A percentile compares a stretch with the other conserved stretches of the same genome.
Evolutionary conservation across 2,797 vertebrate species (phyloP).

Genomic region (Cottoperca gobio): DNA sequence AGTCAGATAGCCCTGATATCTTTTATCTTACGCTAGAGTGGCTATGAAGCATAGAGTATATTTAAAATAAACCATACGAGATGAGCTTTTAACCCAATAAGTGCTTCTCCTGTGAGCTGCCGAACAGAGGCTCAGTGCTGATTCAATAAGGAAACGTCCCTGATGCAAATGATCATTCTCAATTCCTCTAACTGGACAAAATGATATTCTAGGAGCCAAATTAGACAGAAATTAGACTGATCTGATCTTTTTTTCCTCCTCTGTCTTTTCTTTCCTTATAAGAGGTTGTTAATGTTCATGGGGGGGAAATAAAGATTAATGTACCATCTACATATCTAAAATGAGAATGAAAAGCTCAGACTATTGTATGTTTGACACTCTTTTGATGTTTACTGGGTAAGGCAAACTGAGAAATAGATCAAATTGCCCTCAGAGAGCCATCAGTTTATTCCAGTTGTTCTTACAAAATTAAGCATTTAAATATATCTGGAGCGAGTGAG

Average conservation of each 20-base stretch:
- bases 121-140: slow-evolving; percentile 86
- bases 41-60: slow-evolving; percentile 86
- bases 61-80: slow-evolving; percentile 88
- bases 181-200: slow-evolving; percentile 90
- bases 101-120: slow-evolving; percentile 87
- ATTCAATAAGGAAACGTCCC: slow-evolving; percentile 91
- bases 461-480: slow-evolving; percentile 72
- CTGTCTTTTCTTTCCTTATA: slow-evolving; percentile 69
- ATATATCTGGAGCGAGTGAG: slow-evolving; percentile 62
- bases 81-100: slow-evolving; percentile 92
- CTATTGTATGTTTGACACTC: slow-evolving; percentile 34
- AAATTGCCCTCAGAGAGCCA: slow-evolving; percentile 49
- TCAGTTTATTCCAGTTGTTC: slow-evolving; percentile 62
- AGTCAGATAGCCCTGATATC: slow-evolving; percentile 74
- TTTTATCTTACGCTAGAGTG: slow-evolving; percentile 85
- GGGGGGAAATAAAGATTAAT: slow-evolving; percentile 72
- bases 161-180: slow-evolving; percentile 91
- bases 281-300: slow-evolving; percentile 76
- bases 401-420: slow-evolving; percentile 49
- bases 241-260: slow-evolving; percentile 75
- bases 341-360: slow-evolving; percentile 62
- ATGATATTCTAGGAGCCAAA: slow-evolving; percentile 89
- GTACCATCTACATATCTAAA: slow-evolving; percentile 66
- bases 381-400: slow-evolving; percentile 53
- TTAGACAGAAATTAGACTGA: slow-evolving; percentile 89